Evolutionary conservation across 2,888 invertebrate genomes (phyloP), one percentile per base, ranked within the genome.

Genomic region (Hymenopus coronatus): DNA sequence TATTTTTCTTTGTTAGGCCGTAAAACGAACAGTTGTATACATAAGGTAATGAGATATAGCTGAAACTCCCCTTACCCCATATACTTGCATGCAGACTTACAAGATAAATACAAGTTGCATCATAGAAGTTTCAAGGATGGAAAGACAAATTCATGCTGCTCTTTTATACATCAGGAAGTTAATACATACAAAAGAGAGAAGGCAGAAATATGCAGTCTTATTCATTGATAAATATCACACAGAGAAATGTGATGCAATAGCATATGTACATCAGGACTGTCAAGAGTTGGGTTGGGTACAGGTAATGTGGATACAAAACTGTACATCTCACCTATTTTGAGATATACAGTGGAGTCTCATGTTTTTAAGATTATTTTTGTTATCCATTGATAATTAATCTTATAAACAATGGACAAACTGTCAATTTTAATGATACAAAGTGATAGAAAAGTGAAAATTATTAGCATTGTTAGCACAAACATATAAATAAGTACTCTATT

Each of bases 121-220:
- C 3, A 8, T 70, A 70, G 54, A 40, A 87, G 87, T 87, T 33
- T 87, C 82, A 27, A 87, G 33, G 82, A 82, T 87, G 87, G 87
- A 87, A 87, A 87, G 87, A 87, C 87, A 87, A 82, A 86, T 20
- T 87, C 82, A 87, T 87, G 87, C 82, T 82, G 81, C 81, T 30
- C 9, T 87, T 70, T 70, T 82, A 33, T 82, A 82, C 82, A 87
- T 87, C 82, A 82, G 85, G 88, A 88, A 88, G 86, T 82, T 87
- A 83, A 86, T 88, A 89, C 86, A 87, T 87, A 87, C 30, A 87
- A 87, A 89, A 89, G 89, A 89, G 82, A 89, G 89, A 90, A 90
- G 90, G 90, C 90, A 90, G 89, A 89, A 46, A 86, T 87, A 54
- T 89, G 89, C 90, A 90, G 90, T 90, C 90, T 90, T 90, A 90